Conservation (phyloP, 2,797 vertebrate genomes). For the Xiphophorus birchmanni region DNA sequence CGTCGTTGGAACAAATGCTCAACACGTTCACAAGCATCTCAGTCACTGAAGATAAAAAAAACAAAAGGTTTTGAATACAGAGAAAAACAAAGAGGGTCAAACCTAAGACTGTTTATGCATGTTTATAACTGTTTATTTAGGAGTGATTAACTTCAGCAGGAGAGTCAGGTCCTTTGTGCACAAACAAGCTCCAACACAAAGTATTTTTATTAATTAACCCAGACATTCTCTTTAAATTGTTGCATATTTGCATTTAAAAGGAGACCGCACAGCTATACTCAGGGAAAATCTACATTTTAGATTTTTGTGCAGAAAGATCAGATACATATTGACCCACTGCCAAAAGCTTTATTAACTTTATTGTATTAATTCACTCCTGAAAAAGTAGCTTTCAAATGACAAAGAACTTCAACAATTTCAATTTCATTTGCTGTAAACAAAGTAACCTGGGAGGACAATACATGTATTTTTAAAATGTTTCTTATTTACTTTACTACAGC, state of each 20-base stretch:
- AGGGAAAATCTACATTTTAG: not conserved
- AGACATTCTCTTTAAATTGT: not conserved
- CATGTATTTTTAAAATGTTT: not conserved
- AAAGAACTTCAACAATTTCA: not conserved
- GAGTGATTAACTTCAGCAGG: not conserved
- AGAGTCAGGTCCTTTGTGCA: not conserved
- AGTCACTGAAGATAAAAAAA: constrained; percentile 71
- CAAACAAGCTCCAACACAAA: not conserved
- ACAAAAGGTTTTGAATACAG: not conserved
- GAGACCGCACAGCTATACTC: not conserved
- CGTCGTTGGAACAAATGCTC: constrained; percentile 87
- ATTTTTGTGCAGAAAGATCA: not conserved
- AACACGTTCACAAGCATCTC: constrained; percentile 87
- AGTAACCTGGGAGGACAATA: not conserved
- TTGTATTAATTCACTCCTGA: not conserved
- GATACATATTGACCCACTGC: not conserved
- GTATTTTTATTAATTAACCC: not conserved
- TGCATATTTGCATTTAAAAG: not conserved
- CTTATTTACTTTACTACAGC: not conserved
- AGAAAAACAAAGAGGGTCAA: not conserved
- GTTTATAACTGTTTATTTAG: not conserved
- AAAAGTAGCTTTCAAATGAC: not conserved
- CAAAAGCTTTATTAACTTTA: not conserved
- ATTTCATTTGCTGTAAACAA: not conserved
- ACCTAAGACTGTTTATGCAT: not conserved